Conservation (phyloP, 30 jellyfish, hydroid and myxozoan genomes). For the Chironex yamaguchii region DNA sequence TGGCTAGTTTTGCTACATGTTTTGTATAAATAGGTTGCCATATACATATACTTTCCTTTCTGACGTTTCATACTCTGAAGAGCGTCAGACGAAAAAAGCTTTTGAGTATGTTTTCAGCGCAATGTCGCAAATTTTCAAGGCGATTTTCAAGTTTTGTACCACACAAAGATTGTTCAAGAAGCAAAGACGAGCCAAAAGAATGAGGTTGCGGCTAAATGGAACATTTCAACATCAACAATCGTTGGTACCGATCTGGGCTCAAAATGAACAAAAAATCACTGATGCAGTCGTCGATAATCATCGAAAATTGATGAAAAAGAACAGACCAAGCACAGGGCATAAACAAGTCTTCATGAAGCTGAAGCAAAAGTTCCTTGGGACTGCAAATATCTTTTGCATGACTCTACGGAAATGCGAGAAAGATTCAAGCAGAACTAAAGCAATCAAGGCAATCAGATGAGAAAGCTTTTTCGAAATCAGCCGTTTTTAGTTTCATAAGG, state of each 20-base stretch:
- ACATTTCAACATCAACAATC: conserved; percentile 31
- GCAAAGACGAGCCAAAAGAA: background rate
- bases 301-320: background rate
- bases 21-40: no score
- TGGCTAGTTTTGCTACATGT: no score
- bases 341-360: background rate
- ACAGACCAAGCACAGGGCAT: conserved; percentile 5
- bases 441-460: conserved; percentile 9
- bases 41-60: no score
- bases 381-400: background rate
- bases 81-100: no score
- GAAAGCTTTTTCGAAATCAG: background rate
- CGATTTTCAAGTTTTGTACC: no score
- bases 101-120: no score
- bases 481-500: background rate
- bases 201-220: background rate
- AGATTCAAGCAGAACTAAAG: conserved; percentile 19
- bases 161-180: no score
- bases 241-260: background rate
- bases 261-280: background rate
- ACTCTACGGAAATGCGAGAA: background rate
- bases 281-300: background rate
- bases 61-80: no score
- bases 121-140: no score
- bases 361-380: background rate